Evolutionary conservation across 2,888 invertebrate species (phyloP).

Genomic region (Caenorhabditis auriculariae): DNA sequence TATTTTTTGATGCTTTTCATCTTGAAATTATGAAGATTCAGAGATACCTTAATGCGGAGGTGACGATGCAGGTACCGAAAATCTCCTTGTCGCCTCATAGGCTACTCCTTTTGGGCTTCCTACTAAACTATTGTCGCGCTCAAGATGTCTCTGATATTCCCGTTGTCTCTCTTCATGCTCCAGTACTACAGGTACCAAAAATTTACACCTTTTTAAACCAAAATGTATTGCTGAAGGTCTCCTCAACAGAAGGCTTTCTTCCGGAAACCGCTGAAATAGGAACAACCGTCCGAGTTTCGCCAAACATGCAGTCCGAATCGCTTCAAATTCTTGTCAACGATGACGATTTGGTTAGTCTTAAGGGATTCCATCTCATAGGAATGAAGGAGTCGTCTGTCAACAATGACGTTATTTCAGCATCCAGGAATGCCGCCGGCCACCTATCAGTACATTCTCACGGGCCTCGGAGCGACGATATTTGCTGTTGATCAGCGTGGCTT

Average conservation of each 20-base stretch:
- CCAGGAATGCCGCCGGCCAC: conserved; percentile 64
- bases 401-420: conserved; percentile 40
- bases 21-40: too few relatives aligned
- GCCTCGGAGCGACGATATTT: conserved; percentile 61
- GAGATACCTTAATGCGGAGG: too few relatives aligned
- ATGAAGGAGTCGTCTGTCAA: too few relatives aligned
- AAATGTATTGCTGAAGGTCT: conserved; percentile 37
- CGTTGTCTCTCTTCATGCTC: conserved; percentile 23
- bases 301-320: conserved; percentile 49
- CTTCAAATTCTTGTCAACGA: conserved; percentile 62
- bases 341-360: conserved; percentile 55
- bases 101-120: too few relatives aligned
- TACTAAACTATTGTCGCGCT: too few relatives aligned
- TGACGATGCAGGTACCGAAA: too few relatives aligned
- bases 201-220: neutral
- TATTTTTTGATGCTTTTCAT: too few relatives aligned
- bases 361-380: neutral
- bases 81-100: too few relatives aligned
- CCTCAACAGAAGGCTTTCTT: conserved; percentile 57
- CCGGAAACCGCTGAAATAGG: conserved; percentile 59
- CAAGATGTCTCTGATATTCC: too few relatives aligned
- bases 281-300: conserved; percentile 56
- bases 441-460: conserved; percentile 63
- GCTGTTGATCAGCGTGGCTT: conserved; percentile 62
- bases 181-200: conserved; percentile 24